Evolutionary conservation across 2,888 invertebrate genomes (phyloP).

Genomic region (Dendrolimus houi): DNA sequence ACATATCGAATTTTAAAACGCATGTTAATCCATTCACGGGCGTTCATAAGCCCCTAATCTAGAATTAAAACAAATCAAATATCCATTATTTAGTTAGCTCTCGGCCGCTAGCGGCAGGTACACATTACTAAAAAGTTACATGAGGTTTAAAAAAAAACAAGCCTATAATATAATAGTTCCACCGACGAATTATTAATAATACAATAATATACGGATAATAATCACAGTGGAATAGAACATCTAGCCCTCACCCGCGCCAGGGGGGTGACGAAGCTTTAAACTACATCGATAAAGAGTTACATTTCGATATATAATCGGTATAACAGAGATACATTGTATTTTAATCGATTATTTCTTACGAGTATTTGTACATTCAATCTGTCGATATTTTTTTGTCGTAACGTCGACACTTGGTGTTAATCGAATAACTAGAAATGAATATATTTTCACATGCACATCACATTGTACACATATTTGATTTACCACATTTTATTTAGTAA

Average conservation of each 20-base stretch:
- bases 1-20: slow-evolving; percentile 56
- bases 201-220: slow-evolving; percentile 24
- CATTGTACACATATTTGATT: background rate
- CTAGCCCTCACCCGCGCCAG: background rate
- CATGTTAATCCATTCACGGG: slow-evolving; percentile 57
- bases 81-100: slow-evolving; percentile 56
- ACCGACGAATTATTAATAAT: slow-evolving; percentile 29
- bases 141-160: slow-evolving; percentile 6
- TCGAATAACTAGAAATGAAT: slow-evolving; percentile 14
- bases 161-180: slow-evolving; percentile 27
- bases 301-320: background rate
- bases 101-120: slow-evolving; percentile 5
- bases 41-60: slow-evolving; percentile 50
- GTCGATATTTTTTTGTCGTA: slow-evolving; percentile 9
- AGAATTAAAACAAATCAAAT: slow-evolving; percentile 60
- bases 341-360: slow-evolving; percentile 13
- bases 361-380: slow-evolving; percentile 46
- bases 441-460: slow-evolving; percentile 2
- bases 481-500: no score
- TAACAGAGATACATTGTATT: slow-evolving; percentile 12
- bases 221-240: slow-evolving; percentile 39
- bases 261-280: background rate
- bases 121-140: slow-evolving; percentile 15
- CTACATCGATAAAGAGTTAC: background rate
- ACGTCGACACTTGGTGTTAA: background rate